Conservation (phyloP, 2,113 vertebrate species). For the Alexandromys fortis region DNA sequence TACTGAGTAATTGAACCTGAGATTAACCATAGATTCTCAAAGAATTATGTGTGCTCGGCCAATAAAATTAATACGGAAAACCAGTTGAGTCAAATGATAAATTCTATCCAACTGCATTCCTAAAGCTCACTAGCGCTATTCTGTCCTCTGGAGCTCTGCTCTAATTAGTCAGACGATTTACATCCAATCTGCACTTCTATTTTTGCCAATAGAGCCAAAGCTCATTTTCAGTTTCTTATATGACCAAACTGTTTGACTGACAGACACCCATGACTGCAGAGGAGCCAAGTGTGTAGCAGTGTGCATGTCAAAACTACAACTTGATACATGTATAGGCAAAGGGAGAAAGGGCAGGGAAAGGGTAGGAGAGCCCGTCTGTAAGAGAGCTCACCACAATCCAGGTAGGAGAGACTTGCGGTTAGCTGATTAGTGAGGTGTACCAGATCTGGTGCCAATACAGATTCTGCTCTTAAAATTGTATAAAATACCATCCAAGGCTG, state of each 20-base stretch:
- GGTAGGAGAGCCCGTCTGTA: background rate
- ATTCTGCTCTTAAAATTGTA: constrained; percentile 1
- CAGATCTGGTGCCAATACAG: too few species aligned
- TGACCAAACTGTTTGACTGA: background rate
- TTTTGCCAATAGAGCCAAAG: background rate
- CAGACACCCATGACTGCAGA: background rate
- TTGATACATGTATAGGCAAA: background rate
- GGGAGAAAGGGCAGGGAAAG: background rate
- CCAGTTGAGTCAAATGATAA: background rate
- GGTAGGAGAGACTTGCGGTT: background rate
- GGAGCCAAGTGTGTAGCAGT: background rate
- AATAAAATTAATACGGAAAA: background rate
- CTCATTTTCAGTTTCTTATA: background rate
- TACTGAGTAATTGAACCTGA: constrained; percentile 1
- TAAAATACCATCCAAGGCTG: background rate
- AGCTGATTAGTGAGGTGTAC: background rate
- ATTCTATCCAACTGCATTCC: background rate
- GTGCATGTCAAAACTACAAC: background rate
- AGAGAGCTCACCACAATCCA: background rate
- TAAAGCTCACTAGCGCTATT: background rate
- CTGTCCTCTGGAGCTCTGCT: background rate
- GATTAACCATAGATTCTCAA: constrained; percentile 5
- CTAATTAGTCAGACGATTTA: background rate
- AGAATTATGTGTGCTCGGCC: background rate
- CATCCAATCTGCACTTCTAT: background rate